Evolutionary conservation across 37 sponge, comb jelly and placozoan species (phyloP).

Genomic region (Aplysina aerophoba): DNA sequence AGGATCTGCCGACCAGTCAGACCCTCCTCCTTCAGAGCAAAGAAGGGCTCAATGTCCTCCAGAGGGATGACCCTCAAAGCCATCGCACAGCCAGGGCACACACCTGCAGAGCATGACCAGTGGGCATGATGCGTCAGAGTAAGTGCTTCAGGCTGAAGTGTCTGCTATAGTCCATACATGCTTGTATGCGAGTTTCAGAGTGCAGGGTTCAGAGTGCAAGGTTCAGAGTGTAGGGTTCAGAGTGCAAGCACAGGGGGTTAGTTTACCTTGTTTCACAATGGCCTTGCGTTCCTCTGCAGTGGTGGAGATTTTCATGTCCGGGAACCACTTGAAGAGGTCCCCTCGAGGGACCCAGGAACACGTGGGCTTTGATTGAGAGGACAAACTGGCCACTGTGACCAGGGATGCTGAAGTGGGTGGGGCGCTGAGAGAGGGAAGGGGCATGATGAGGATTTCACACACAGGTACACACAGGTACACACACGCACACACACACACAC

Average conservation of each 20-base stretch:
- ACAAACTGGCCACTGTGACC: slow-evolving; percentile 1
- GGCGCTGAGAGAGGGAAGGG: neutral
- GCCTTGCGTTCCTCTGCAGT: slow-evolving; percentile 19
- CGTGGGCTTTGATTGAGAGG: slow-evolving; percentile 14
- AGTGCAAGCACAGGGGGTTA: too few species aligned
- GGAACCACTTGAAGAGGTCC: slow-evolving; percentile 20
- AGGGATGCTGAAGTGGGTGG: neutral
- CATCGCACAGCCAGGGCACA: neutral
- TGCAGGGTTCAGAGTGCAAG: too few species aligned
- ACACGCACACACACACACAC: slow-evolving; percentile 26
- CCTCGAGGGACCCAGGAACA: slow-evolving; percentile 22
- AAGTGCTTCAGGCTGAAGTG: too few species aligned
- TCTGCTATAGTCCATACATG: too few species aligned
- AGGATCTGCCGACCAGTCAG: slow-evolving; percentile 2
- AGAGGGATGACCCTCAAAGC: slow-evolving; percentile 2
- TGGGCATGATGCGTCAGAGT: too few species aligned
- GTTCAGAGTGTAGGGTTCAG: too few species aligned
- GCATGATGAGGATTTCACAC: neutral
- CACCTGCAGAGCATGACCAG: neutral
- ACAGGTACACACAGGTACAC: neutral
- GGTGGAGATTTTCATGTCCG: slow-evolving; percentile 8
- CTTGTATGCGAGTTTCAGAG: too few species aligned
- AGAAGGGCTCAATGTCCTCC: neutral
- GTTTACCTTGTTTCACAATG: slow-evolving; percentile 9
- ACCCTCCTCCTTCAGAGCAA: neutral